phyloP scores from a whole-genome alignment of 92 coral and sea anemone genomes.

The Palythoa caribaeorum region DNA sequence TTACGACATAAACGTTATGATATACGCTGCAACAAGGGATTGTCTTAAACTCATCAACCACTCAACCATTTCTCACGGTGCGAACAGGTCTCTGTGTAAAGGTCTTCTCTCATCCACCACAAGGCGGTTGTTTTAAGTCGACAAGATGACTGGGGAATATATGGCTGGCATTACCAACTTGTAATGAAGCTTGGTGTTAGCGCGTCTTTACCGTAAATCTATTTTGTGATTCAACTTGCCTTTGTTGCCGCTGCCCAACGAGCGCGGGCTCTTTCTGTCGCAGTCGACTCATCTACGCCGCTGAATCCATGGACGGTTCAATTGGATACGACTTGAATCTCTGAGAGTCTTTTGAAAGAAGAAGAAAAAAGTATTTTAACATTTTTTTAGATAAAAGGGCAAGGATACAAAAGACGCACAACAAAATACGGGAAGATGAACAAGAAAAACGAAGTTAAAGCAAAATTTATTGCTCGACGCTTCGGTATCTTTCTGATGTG shows the following conservation, averaged over 20 bases:
- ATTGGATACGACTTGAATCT: conserved; percentile 34
- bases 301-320: conserved; percentile 5
- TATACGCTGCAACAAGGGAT: too few species aligned
- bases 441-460: neutral
- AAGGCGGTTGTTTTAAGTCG: too few species aligned
- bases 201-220: neutral
- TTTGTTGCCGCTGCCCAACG: neutral
- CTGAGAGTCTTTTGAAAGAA: conserved; percentile 7
- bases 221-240: neutral
- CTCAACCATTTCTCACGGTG: too few species aligned
- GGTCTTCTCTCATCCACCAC: too few species aligned
- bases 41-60: too few species aligned
- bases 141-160: too few species aligned
- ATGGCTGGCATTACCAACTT: neutral
- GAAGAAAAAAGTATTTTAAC: neutral
- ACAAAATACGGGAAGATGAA: too few species aligned
- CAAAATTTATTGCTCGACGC: neutral
- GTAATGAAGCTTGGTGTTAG: neutral
- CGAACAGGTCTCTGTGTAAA: too few species aligned
- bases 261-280: neutral
- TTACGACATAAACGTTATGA: too few species aligned
- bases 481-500: too few species aligned
- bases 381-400: too few species aligned
- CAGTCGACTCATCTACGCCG: neutral
- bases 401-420: too few species aligned